These are phyloP conservation scores for Conomelus anceps DNA, from an alignment of 2,888 invertebrate genomes.

Conservation along the genomic window DNA sequence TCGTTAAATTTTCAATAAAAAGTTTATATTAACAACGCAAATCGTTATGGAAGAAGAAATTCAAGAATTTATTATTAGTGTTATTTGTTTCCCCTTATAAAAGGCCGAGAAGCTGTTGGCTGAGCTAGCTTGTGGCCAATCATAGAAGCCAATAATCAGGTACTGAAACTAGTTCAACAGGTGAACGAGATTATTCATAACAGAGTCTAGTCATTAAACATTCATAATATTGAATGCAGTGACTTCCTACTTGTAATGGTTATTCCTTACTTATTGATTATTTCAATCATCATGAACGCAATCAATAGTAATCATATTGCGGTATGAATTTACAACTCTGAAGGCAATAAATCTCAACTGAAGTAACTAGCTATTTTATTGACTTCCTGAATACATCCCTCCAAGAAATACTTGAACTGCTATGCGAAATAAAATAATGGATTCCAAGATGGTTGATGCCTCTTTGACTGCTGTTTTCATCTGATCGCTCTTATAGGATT, in stretches of 20 bases:
- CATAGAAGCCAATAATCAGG: neutral
- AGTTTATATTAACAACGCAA: too few relatives aligned
- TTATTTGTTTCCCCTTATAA: too few relatives aligned
- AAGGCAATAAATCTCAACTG: neutral
- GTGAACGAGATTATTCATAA: neutral
- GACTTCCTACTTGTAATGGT: neutral
- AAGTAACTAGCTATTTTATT: neutral
- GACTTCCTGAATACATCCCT: neutral
- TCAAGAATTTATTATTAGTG: too few relatives aligned
- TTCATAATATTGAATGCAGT: neutral
- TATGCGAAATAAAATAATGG: too few relatives aligned
- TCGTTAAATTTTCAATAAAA: too few relatives aligned
- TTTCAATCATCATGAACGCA: neutral
- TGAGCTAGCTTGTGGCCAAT: neutral
- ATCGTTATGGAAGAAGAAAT: too few relatives aligned
- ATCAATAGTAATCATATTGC: neutral
- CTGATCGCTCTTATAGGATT: too few relatives aligned
- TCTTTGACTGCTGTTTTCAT: too few relatives aligned
- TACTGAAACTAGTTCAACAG: neutral
- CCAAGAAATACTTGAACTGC: too few relatives aligned
- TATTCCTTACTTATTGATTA: too few relatives aligned
- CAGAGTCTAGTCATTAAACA: neutral
- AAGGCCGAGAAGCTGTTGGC: too few relatives aligned
- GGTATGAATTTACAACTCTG: neutral
- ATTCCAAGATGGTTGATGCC: too few relatives aligned